phyloP scores from a whole-genome alignment of 1,140 invertebrate species.

The Hyles euphorbiae region DNA sequence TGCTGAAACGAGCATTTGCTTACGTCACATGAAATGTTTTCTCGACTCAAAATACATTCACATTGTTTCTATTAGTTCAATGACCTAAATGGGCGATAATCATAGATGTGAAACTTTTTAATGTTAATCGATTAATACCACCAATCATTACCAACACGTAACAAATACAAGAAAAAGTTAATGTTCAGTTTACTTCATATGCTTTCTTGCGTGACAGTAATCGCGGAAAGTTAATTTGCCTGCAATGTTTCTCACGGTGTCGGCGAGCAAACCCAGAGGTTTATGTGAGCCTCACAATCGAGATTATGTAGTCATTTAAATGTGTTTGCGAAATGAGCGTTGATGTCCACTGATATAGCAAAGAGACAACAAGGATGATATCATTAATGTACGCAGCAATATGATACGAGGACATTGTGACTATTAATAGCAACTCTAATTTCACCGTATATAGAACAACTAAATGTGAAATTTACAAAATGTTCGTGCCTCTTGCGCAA shows the following conservation, averaged over 20 bases:
- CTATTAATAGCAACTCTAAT: slow-evolving; percentile 3
- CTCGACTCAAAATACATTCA: background rate
- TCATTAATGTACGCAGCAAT: slow-evolving; percentile 13
- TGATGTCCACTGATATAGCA: slow-evolving; percentile 10
- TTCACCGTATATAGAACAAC: background rate
- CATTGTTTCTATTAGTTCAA: slow-evolving; percentile 49
- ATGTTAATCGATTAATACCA: slow-evolving; percentile 26
- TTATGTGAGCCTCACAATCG: slow-evolving; percentile 27
- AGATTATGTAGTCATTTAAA: slow-evolving; percentile 15
- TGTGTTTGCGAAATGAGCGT: slow-evolving; percentile 19
- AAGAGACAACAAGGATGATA: slow-evolving; percentile 15
- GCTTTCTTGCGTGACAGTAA: slow-evolving; percentile 48
- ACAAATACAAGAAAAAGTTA: slow-evolving; percentile 32
- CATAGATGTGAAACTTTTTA: slow-evolving; percentile 35
- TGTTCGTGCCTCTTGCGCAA: background rate
- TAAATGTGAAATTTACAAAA: background rate
- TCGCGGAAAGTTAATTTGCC: slow-evolving; percentile 51
- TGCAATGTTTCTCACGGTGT: slow-evolving; percentile 60
- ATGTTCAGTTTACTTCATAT: slow-evolving; percentile 32
- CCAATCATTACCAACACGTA: slow-evolving; percentile 28
- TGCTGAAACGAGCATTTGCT: no score
- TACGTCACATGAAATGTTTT: background rate
- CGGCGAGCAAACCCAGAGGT: slow-evolving; percentile 32
- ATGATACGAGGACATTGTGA: slow-evolving; percentile 2
- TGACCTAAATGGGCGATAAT: slow-evolving; percentile 48